Evolutionary conservation across 2,797 vertebrate genomes (phyloP), one percentile per base, ranked within the genome.

Genomic region (Nyctibius grandis): DNA sequence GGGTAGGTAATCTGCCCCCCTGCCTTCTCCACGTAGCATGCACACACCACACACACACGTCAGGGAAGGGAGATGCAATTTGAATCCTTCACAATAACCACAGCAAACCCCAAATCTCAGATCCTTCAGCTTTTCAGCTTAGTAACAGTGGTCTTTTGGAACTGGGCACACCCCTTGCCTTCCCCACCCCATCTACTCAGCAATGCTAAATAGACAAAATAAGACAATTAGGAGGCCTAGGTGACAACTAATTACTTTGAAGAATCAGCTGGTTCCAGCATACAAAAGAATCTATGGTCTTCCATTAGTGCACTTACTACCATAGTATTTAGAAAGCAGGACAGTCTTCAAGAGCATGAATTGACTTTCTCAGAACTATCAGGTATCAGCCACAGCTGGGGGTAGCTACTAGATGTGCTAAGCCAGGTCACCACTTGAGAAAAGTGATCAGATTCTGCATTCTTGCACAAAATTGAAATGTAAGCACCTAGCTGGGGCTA

Each of bases 11-110:
- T 15, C 33, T 87, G 20, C 28, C 33, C 51, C 15, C 23, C 33
- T 28, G 45, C 45, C 54, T 29, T 17, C 63, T 33, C 31, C 34
- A 14, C 34, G 17, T 3, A 36, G 25, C 23, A 26, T 2, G 14
- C 18, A 12, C 38, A 28, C 10, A 3, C n/a, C 64, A 19, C 4
- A 0, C 25, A 42, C 6, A 0, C 1, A 0, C 18, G 31, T 12
- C 40, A 25, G 25, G 18, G 45, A 42, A 68, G 42, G 28, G 29
- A 69, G 54, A 9, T 33, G 36, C 36, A 9, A 12, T 50, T 26
- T 15, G 31, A 33, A 23, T 28, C 70, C 51, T 42, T 45, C 68
- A 23, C 40, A 60, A 31, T 7, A 67, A 28, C 31, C 47, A 33
- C 2, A 36, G n/a, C 40, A 78, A 65, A 36, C 12, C 34, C 40